Percentiles rank a stretch among this genome's conserved stretches.
These are phyloP conservation scores for Heteropelma amictum DNA, from an alignment of 2,888 invertebrate species.

Conservation along the genomic window DNA sequence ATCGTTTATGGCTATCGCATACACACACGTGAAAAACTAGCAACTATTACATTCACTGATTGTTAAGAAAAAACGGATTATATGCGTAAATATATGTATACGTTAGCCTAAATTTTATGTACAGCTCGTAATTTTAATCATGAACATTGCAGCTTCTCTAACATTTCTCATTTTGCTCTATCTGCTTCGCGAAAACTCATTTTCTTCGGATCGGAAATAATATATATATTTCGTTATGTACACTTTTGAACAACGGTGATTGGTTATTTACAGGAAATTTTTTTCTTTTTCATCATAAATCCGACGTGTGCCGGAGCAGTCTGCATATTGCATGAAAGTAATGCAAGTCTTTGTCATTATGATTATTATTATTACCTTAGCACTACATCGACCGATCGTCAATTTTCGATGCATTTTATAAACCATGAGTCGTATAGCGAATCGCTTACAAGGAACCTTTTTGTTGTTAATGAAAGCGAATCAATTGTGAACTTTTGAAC, in stretches of 20 bases:
- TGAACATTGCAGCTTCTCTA: constrained; percentile 38
- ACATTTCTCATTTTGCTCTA: constrained; percentile 9
- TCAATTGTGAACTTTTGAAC: too few relatives aligned
- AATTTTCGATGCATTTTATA: constrained; percentile 1
- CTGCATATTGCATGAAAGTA: not conserved
- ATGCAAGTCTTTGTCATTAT: not conserved
- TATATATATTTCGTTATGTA: constrained; percentile 20
- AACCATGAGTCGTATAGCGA: not conserved
- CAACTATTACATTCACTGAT: constrained; percentile 62
- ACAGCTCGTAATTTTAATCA: constrained; percentile 51
- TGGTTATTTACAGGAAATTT: constrained; percentile 22
- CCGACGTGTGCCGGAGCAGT: not conserved
- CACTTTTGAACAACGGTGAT: constrained; percentile 26
- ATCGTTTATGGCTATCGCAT: constrained; percentile 60
- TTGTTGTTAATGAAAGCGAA: too few relatives aligned
- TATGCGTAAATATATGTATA: constrained; percentile 44
- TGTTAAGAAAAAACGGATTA: constrained; percentile 60
- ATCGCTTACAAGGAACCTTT: not conserved
- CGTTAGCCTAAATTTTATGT: constrained; percentile 53
- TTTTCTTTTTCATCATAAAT: not conserved
- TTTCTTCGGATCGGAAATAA: not conserved
- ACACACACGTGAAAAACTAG: constrained; percentile 63
- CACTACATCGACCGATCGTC: not conserved
- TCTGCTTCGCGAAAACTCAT: not conserved
- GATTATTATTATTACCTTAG: not conserved